Evolutionary conservation across 37 sponge, comb jelly and placozoan species (phyloP).

Genomic region (Hormiphora californensis): DNA sequence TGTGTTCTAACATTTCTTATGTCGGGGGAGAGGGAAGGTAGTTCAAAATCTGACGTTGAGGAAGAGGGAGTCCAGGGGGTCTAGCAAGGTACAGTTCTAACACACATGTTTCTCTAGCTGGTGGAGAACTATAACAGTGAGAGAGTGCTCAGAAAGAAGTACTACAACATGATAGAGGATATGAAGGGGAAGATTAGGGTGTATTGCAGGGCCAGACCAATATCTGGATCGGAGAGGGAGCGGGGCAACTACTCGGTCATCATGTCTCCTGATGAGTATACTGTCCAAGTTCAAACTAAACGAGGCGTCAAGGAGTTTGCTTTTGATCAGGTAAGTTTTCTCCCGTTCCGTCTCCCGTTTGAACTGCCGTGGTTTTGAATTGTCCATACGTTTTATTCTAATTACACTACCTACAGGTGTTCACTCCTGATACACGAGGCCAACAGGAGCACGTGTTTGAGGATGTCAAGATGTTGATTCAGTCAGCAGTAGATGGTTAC

Average conservation of each 20-base stretch:
- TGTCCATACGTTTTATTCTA: no score
- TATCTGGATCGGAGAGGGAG: conserved; percentile 50
- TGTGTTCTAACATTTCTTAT: no score
- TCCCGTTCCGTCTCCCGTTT: not conserved
- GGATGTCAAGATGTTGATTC: conserved; percentile 56
- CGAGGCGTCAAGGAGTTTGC: conserved; percentile 60
- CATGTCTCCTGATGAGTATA: conserved; percentile 63
- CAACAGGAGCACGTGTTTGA: conserved; percentile 50
- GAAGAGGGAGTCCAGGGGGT: conserved; percentile 41
- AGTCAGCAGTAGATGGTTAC: conserved; percentile 69
- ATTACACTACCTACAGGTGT: not conserved
- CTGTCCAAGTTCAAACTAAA: conserved; percentile 45
- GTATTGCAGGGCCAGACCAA: conserved; percentile 60
- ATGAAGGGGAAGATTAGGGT: conserved; percentile 68
- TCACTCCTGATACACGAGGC: conserved; percentile 50
- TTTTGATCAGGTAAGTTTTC: conserved; percentile 55
- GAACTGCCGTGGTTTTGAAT: no score
- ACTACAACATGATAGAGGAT: conserved; percentile 58
- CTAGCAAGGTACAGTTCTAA: not conserved
- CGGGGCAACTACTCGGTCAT: conserved; percentile 58
- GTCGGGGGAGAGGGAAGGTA: not conserved
- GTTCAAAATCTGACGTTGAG: not conserved
- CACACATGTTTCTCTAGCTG: not conserved
- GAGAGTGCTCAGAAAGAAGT: conserved; percentile 56
- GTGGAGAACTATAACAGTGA: conserved; percentile 57